These are phyloP conservation scores for Corvus cornix DNA, from an alignment of 2,113 vertebrate species.

Conservation along the genomic window DNA sequence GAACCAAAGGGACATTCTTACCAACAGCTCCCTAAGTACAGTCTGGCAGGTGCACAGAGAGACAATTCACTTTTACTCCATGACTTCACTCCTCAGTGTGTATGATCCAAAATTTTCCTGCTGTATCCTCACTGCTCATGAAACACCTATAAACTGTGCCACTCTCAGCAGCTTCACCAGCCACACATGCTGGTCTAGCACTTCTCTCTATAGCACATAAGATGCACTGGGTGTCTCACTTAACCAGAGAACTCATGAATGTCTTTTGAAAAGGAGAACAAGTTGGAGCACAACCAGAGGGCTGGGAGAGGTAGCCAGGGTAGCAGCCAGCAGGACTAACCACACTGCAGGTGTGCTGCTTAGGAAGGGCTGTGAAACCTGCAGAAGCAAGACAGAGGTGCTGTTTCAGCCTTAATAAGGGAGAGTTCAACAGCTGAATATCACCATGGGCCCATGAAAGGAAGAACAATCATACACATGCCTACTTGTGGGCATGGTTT, in stretches of 20 bases:
- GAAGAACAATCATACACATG: fast-evolving
- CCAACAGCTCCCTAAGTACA: not conserved
- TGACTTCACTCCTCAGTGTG: not conserved
- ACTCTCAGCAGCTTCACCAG: not conserved
- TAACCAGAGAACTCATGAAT: not conserved
- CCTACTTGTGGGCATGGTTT: fast-evolving
- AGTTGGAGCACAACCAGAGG: not conserved
- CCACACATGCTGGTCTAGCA: fast-evolving
- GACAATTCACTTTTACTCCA: not conserved
- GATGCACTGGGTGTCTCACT: not conserved
- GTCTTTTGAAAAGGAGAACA: not conserved
- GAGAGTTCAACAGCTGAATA: not conserved
- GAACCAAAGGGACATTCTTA: not conserved
- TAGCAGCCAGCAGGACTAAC: not conserved
- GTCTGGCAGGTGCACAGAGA: not conserved
- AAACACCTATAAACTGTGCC: not conserved
- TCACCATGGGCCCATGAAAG: not conserved
- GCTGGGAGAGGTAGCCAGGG: not conserved
- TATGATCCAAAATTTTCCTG: not conserved
- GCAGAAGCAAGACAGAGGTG: not conserved
- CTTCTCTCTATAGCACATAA: not conserved
- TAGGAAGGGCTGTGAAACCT: not conserved
- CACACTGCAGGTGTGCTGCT: not conserved
- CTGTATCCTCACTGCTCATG: not conserved
- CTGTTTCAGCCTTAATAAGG: not conserved